These are phyloP conservation scores for Lasioglossum baleicum DNA, from an alignment of 1,140 invertebrate species.

Conservation along the genomic window DNA sequence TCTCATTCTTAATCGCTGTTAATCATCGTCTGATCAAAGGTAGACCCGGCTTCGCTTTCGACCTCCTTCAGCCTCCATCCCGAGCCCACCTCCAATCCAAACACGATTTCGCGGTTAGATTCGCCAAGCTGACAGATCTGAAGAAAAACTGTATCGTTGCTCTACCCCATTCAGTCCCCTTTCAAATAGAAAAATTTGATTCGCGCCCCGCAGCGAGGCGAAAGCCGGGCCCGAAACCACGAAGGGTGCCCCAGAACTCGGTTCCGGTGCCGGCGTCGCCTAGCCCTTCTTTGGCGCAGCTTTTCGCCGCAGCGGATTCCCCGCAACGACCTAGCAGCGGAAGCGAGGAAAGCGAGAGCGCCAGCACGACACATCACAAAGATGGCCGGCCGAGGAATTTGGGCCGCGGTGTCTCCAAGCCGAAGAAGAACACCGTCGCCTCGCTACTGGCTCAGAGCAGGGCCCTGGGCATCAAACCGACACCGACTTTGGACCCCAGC, in stretches of 20 bases:
- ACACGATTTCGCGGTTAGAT: background rate
- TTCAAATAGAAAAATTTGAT: background rate
- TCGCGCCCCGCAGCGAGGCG: slow-evolving; percentile 81
- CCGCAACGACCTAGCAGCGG: slow-evolving; percentile 83
- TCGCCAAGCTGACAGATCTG: background rate
- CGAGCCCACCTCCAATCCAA: background rate
- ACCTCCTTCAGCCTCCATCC: background rate
- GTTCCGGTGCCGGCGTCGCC: slow-evolving; percentile 79
- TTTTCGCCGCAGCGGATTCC: slow-evolving; percentile 82
- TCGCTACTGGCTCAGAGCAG: slow-evolving; percentile 91
- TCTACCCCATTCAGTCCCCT: background rate
- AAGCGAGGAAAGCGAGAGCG: slow-evolving; percentile 85
- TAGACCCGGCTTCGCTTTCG: background rate
- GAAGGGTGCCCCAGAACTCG: slow-evolving; percentile 84
- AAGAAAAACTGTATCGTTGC: slow-evolving; percentile 1
- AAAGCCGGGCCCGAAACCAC: slow-evolving; percentile 87
- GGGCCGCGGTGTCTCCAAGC: slow-evolving; percentile 91
- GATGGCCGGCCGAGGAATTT: slow-evolving; percentile 90
- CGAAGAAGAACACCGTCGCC: slow-evolving; percentile 95
- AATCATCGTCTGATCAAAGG: too few species aligned
- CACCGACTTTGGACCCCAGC: slow-evolving; percentile 81
- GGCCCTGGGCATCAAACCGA: slow-evolving; percentile 86
- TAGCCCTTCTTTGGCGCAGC: slow-evolving; percentile 80
- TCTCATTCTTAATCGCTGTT: too few species aligned
- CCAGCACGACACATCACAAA: slow-evolving; percentile 79